Base-by-base conservation (phyloP, 2,797 vertebrate genomes). In the Clarias laeviceps region DNA sequence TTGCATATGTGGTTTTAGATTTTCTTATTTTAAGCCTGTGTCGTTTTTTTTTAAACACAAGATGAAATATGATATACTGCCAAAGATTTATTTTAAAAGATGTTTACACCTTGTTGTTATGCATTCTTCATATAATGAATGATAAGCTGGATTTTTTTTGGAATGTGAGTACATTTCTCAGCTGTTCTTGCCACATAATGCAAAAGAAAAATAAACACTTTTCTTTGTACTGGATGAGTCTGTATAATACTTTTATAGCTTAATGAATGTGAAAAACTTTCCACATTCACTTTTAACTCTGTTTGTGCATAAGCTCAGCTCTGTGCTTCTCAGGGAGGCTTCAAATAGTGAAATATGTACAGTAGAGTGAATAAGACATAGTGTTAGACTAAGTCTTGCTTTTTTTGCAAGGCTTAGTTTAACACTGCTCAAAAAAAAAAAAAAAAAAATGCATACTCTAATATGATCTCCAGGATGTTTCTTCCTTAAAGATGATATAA, bases 81-180 rank as follows among this genome's bases (percentile, higher is more conserved):
- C 90, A 91, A 86, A 92, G 90, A 87, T 90, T 88, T 90, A 88
- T 83, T 65, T 78, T 84, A 5, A 69, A 88, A 90, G 87, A 90
- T 90, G 88, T 84, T 89, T 87, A 91, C 91, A 90, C 85, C 14
- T 85, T 88, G 54, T 50, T 57, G 27, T 83, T 91, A 87, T 91
- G 88, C 91, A 92, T 90, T 89, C 82, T 88, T 93, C 90, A 88
- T 85, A 88, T 92, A 91, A 90, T 88, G 86, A 91, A 90, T 89
- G 86, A 92, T 77, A 50, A 93, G 87, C 61, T 91, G 86, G 45
- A 72, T 76, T 29, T 15, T 15, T 73, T 62, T 82, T 87, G 50
- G 50, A 54, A 14, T 54, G 50, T 54, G 86, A 50, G 50, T 54
- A 54, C 50, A 54, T 54, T 54, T 85, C 27, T 1, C 27, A 32